Percentiles rank a stretch among this genome's conserved stretches.
These are phyloP conservation scores for Dryobates pubescens DNA, from an alignment of 2,797 vertebrate species.

Conservation along the genomic window DNA sequence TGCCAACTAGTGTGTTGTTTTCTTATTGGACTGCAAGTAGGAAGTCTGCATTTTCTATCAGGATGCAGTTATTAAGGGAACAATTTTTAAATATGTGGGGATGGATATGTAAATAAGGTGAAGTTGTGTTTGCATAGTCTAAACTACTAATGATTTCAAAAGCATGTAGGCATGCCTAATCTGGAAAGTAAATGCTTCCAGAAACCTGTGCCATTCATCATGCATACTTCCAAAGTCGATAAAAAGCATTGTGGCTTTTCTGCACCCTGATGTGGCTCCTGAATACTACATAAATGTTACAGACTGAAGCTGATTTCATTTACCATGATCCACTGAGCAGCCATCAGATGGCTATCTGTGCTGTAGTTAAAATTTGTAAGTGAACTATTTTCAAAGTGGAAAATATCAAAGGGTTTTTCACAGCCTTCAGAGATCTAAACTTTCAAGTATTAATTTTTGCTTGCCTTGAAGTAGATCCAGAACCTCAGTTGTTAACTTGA, in stretches of 20 bases:
- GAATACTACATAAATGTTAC: not conserved
- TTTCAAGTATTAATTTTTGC: slow-evolving; percentile 67
- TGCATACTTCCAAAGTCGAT: not conserved
- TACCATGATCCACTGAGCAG: not conserved
- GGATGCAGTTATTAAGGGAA: not conserved
- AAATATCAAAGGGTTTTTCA: slow-evolving; percentile 66
- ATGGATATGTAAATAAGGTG: not conserved
- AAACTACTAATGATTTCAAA: not conserved
- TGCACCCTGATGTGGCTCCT: not conserved
- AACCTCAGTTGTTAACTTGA: slow-evolving; percentile 64
- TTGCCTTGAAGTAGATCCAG: slow-evolving; percentile 70
- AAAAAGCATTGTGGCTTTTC: not conserved
- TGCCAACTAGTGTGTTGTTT: not conserved
- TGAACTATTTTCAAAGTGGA: slow-evolving; percentile 65
- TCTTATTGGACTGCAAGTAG: not conserved
- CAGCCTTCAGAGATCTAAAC: slow-evolving; percentile 59
- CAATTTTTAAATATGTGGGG: not conserved
- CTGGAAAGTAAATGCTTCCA: not conserved
- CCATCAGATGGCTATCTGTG: slow-evolving; percentile 36
- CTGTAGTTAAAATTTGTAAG: slow-evolving; percentile 60
- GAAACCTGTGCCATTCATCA: not conserved
- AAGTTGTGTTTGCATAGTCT: not conserved
- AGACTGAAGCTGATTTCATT: slow-evolving; percentile 38
- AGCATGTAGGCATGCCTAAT: not conserved
- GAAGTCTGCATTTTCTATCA: not conserved